phyloP scores from a whole-genome alignment of 2,113 vertebrate genomes.

The Rhineura floridana region DNA sequence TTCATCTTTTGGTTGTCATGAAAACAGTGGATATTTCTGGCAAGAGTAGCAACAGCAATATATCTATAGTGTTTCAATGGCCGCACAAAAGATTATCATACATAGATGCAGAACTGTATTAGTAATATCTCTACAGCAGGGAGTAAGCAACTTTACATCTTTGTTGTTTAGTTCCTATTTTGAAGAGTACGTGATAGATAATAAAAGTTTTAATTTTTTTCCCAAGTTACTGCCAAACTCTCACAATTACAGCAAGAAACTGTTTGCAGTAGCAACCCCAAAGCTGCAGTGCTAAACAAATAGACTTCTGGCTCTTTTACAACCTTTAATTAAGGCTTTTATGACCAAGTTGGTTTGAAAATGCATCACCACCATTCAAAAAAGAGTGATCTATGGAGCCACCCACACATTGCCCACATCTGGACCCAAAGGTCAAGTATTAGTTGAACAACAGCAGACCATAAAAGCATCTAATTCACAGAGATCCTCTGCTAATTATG shows the following conservation, averaged over 20 bases:
- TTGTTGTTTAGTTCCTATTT: not conserved
- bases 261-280: not conserved
- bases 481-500: constrained; percentile 10
- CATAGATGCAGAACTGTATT: not conserved
- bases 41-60: not conserved
- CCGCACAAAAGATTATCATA: not conserved
- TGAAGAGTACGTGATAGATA: constrained; percentile 14
- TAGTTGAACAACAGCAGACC: not conserved
- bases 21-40: not conserved
- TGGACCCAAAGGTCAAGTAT: not conserved
- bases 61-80: too few relatives aligned
- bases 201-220: not conserved
- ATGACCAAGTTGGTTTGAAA: not conserved
- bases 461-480: constrained; percentile 4
- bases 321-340: not conserved
- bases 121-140: not conserved
- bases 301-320: not conserved
- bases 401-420: not conserved
- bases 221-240: not conserved
- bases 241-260: not conserved
- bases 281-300: not conserved
- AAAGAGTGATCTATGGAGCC: not conserved
- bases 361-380: not conserved
- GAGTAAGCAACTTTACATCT: not conserved
- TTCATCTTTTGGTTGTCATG: not conserved